These are phyloP conservation scores for Lichenostomus cassidix DNA, from an alignment of 2,113 vertebrate species.

Conservation along the genomic window DNA sequence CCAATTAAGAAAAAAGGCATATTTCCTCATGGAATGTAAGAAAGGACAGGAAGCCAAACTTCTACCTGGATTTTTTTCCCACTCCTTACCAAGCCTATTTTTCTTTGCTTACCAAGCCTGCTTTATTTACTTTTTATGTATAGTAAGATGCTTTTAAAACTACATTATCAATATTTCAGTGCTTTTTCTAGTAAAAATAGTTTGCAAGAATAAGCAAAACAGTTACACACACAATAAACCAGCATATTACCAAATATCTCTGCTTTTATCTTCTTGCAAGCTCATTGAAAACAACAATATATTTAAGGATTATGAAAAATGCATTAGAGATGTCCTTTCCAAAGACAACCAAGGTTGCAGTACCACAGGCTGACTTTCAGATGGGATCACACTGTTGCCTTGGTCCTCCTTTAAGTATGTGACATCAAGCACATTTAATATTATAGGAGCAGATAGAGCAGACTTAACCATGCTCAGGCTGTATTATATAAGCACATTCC, in stretches of 20 bases:
- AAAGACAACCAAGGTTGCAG: neutral
- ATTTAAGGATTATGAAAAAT: neutral
- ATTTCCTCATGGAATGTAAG: neutral
- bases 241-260: neutral
- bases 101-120: neutral
- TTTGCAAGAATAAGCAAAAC: neutral
- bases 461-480: neutral
- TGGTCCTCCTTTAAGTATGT: neutral
- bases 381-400: neutral
- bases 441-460: accelerated
- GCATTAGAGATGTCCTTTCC: neutral
- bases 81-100: neutral
- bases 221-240: neutral
- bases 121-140: neutral
- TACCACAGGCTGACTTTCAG: neutral
- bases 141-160: neutral
- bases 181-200: neutral
- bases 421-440: neutral
- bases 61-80: neutral
- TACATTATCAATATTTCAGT: neutral
- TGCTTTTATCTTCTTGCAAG: neutral
- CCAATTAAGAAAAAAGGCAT: neutral
- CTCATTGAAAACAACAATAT: neutral
- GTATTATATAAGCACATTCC: neutral
- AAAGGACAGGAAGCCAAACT: neutral